Evolutionary conservation across 2,113 vertebrate genomes (phyloP).

Genomic region (Nycticebus coucang): DNA sequence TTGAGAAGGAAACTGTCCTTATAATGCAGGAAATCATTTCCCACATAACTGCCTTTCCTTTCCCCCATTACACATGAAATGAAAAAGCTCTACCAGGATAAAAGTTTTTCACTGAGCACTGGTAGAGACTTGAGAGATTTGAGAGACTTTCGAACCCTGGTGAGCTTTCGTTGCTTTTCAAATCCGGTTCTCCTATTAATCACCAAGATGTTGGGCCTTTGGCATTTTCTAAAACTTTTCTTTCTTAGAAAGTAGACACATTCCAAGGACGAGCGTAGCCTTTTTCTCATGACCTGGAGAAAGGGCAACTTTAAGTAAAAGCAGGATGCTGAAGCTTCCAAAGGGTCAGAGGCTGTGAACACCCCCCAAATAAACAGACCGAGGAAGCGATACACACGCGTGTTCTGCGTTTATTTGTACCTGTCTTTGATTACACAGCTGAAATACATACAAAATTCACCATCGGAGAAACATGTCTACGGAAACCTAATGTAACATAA

Average conservation of each 20-base stretch:
- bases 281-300: not conserved
- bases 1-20: not conserved
- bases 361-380: constrained; percentile 62
- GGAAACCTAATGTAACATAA: constrained; percentile 1
- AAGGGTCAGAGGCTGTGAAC: not conserved
- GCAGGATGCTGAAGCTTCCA: not conserved
- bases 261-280: constrained; percentile 42
- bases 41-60: not conserved
- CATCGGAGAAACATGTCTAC: not conserved
- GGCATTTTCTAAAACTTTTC: constrained; percentile 68
- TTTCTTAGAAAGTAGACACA: constrained; percentile 69
- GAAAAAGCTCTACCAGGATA: not conserved
- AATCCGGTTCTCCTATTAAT: constrained; percentile 50
- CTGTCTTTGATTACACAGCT: constrained; percentile 50
- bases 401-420: constrained; percentile 30
- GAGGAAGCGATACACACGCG: not conserved
- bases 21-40: not conserved
- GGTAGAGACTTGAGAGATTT: constrained; percentile 62
- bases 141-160: constrained; percentile 56
- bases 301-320: not conserved
- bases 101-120: constrained; percentile 49
- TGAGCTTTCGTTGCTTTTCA: not conserved
- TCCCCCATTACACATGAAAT: not conserved
- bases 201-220: not conserved
- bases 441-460: not conserved